A percentile compares a stretch with the other conserved stretches of the same genome.
Conservation (phyloP, 2,113 vertebrate species). For the Pipra filicauda region DNA sequence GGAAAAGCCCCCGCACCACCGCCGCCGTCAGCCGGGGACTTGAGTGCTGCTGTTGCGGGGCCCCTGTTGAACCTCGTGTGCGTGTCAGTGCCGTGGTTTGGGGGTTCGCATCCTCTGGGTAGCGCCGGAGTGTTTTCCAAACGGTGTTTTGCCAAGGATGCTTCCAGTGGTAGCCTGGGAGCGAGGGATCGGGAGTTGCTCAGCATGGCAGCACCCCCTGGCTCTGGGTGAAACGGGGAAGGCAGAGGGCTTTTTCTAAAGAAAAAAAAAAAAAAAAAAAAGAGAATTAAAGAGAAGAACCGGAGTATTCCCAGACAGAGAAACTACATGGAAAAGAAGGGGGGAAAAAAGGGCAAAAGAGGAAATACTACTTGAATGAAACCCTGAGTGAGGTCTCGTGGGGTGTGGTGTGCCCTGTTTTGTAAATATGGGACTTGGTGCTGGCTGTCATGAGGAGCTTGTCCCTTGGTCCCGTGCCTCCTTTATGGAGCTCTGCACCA, state of each 20-base stretch:
- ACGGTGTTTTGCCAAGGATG: rapidly evolving
- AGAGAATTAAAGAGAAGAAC: not conserved
- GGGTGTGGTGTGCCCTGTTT: not conserved
- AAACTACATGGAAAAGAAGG: rapidly evolving
- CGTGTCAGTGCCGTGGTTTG: rapidly evolving
- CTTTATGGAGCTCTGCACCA: rapidly evolving
- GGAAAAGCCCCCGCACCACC: rapidly evolving
- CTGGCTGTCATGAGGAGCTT: not conserved
- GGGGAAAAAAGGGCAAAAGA: rapidly evolving
- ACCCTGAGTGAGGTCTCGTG: not conserved
- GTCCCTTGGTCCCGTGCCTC: rapidly evolving
- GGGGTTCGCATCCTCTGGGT: rapidly evolving
- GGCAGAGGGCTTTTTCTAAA: not conserved
- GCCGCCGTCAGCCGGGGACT: rapidly evolving
- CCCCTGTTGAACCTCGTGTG: rapidly evolving
- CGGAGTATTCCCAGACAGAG: not conserved
- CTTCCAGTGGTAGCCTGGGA: rapidly evolving
- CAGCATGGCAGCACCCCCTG: rapidly evolving
- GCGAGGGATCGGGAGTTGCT: not conserved
- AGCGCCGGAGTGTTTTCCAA: not conserved
- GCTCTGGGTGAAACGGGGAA: rapidly evolving
- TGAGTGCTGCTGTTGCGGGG: not conserved
- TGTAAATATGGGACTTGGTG: not conserved
- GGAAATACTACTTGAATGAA: not conserved
- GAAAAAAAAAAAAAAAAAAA: too few species aligned